Percentiles rank a stretch among this genome's conserved stretches.
Evolutionary conservation across 2,888 invertebrate genomes (phyloP).

Genomic region (Graphium colonna): DNA sequence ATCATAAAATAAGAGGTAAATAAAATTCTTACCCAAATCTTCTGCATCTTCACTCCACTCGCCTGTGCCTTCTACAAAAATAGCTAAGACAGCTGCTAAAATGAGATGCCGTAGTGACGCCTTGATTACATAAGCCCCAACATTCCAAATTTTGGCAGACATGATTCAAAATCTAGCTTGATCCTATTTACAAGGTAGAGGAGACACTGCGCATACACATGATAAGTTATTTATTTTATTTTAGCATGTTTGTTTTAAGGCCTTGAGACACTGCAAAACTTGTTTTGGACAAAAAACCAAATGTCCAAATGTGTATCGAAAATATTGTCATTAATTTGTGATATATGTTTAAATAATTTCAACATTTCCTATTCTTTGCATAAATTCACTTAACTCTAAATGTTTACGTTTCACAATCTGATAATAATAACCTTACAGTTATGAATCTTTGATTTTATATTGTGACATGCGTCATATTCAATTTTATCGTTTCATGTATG

Average conservation of each 20-base stretch:
- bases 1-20: no score
- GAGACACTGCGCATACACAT: no score
- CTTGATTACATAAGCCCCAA: conserved; percentile 36
- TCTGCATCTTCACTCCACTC: conserved; percentile 76
- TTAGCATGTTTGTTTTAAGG: no score
- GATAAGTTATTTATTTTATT: no score
- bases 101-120: conserved; percentile 43
- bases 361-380: background rate
- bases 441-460: conserved; percentile 23
- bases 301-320: no score
- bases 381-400: background rate
- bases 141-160: conserved; percentile 19
- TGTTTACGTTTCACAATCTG: no score
- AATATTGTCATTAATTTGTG: no score
- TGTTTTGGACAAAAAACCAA: no score
- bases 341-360: no score
- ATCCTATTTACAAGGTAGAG: no score
- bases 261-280: no score
- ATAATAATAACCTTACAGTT: background rate
- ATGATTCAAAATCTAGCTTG: background rate
- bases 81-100: conserved; percentile 47
- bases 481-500: conserved; percentile 42
- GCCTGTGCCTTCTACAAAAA: conserved; percentile 57
- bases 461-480: conserved; percentile 46
- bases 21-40: conserved; percentile 71